These are phyloP conservation scores for Meleagris gallopavo DNA, from an alignment of 2,113 vertebrate species.

Conservation along the genomic window DNA sequence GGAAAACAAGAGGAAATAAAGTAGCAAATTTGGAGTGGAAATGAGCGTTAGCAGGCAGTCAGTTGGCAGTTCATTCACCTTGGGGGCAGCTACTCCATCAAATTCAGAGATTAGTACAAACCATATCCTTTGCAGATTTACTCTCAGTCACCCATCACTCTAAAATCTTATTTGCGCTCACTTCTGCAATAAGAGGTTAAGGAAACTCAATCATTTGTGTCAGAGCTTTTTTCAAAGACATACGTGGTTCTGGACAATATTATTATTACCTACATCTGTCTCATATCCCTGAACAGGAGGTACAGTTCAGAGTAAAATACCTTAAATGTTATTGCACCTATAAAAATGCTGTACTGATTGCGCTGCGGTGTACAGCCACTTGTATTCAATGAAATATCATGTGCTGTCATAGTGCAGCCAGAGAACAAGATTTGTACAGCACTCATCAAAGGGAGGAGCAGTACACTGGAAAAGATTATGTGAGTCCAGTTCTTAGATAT, in stretches of 20 bases:
- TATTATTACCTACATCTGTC: not conserved
- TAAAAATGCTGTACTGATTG: not conserved
- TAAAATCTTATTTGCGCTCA: not conserved
- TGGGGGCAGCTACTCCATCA: not conserved
- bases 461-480: not conserved
- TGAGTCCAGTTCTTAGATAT: not conserved
- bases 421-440: not conserved
- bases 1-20: not conserved
- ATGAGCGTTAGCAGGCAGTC: not conserved
- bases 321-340: not conserved
- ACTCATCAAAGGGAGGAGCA: not conserved
- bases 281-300: not conserved
- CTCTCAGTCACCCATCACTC: not conserved
- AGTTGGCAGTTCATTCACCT: not conserved
- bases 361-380: not conserved
- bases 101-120: not conserved
- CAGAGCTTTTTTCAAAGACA: not conserved
- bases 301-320: not conserved
- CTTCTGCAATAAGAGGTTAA: not conserved
- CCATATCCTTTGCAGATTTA: not conserved
- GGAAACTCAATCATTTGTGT: not conserved
- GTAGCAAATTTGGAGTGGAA: not conserved
- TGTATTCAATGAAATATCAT: not conserved
- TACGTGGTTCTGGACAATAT: not conserved
- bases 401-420: not conserved